phyloP scores from a whole-genome alignment of 2,888 invertebrate genomes.

The Drosophila neonasuta region DNA sequence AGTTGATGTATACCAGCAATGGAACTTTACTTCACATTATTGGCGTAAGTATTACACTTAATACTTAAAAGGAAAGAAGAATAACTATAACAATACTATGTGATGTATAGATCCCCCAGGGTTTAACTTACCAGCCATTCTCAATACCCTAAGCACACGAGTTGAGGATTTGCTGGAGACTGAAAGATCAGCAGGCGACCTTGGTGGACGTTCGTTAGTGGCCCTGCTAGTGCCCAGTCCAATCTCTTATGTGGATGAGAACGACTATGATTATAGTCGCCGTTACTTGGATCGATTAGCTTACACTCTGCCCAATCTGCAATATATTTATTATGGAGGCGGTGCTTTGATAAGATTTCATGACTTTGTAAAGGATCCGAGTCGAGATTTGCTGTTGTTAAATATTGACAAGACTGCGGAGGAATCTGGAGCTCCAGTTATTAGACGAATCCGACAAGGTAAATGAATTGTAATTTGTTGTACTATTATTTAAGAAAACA shows the following conservation, averaged over 20 bases:
- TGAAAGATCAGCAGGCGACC: conserved; percentile 83
- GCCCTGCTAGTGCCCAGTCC: conserved; percentile 86
- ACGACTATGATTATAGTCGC: conserved; percentile 83
- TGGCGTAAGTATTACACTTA: conserved; percentile 65
- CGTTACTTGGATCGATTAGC: conserved; percentile 84
- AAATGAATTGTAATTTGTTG: conserved; percentile 54
- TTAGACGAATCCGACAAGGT: conserved; percentile 86
- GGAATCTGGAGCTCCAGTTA: conserved; percentile 81
- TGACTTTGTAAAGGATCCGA: conserved; percentile 84
- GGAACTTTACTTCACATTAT: conserved; percentile 84
- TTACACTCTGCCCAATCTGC: conserved; percentile 87
- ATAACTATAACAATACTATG: neutral
- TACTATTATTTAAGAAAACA: neutral
- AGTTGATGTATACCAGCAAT: conserved; percentile 85
- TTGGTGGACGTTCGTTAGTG: conserved; percentile 87
- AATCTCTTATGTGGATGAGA: conserved; percentile 83
- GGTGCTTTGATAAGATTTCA: conserved; percentile 85
- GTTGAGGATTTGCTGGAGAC: conserved; percentile 83
- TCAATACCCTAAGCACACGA: conserved; percentile 83
- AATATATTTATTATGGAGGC: conserved; percentile 85
- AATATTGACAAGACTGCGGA: conserved; percentile 76
- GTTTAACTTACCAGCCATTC: conserved; percentile 85
- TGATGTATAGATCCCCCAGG: conserved; percentile 83
- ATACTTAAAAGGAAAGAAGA: too few species aligned
- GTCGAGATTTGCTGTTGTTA: conserved; percentile 83